Conservation (phyloP, 2,888 invertebrate species). For the Mechanitis messenoides region DNA sequence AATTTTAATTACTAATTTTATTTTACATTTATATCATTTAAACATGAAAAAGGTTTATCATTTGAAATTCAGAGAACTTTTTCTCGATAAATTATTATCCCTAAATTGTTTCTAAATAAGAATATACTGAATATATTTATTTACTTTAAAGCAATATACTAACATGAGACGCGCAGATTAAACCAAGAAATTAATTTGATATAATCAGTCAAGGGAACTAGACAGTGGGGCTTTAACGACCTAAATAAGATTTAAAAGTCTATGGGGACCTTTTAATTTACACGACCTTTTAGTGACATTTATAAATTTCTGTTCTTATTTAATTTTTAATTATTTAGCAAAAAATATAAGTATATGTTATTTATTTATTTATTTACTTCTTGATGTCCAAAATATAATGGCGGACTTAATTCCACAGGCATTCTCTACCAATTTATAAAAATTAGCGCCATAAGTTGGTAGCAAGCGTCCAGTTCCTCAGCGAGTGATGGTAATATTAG, state of each 20-base stretch:
- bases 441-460: constrained; percentile 36
- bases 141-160: background rate
- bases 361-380: no score
- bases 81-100: no score
- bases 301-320: background rate
- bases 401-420: no score
- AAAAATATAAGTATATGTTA: no score
- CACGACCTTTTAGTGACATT: constrained; percentile 1
- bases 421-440: no score
- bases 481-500: constrained; percentile 48
- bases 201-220: background rate
- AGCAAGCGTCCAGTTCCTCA: constrained; percentile 40
- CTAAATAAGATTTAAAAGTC: constrained; percentile 4
- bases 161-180: background rate
- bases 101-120: no score
- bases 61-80: no score
- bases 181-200: background rate
- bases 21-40: no score
- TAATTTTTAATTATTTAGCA: no score
- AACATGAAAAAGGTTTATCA: no score
- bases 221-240: background rate
- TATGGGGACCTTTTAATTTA: background rate
- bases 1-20: no score
- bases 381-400: no score
- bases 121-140: background rate